Percentiles rank a stretch among this genome's conserved stretches.
These are phyloP conservation scores for Empidonax traillii DNA, from an alignment of 2,113 vertebrate species.

Conservation along the genomic window DNA sequence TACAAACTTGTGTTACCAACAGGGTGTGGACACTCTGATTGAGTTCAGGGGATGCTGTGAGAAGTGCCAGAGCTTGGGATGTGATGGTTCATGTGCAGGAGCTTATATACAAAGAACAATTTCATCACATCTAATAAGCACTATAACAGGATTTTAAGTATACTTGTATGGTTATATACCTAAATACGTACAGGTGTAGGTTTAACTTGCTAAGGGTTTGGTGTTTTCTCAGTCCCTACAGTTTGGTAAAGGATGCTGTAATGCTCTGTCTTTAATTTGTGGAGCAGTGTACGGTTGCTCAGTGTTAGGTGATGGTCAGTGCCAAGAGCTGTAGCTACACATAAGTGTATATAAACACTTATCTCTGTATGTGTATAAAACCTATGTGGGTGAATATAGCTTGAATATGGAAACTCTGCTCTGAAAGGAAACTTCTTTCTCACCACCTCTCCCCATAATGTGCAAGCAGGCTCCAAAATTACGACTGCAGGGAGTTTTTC, in stretches of 20 bases:
- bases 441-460: not conserved
- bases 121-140: not conserved
- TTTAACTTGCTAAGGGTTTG: not conserved
- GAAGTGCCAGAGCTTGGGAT: not conserved
- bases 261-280: not conserved
- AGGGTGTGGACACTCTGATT: not conserved
- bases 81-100: not conserved
- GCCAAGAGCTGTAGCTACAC: not conserved
- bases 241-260: not conserved
- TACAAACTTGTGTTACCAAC: not conserved
- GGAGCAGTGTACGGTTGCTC: not conserved
- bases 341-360: not conserved
- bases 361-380: fast-evolving
- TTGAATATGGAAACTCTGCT: not conserved
- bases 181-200: not conserved
- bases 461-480: not conserved
- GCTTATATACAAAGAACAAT: not conserved
- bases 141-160: not conserved
- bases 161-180: not conserved
- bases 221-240: not conserved
- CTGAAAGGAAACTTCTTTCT: not conserved
- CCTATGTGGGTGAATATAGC: not conserved
- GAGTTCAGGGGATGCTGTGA: not conserved
- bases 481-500: not conserved
- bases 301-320: not conserved